Conservation (phyloP, 2,888 invertebrate genomes). For the Leuctra nigra region DNA sequence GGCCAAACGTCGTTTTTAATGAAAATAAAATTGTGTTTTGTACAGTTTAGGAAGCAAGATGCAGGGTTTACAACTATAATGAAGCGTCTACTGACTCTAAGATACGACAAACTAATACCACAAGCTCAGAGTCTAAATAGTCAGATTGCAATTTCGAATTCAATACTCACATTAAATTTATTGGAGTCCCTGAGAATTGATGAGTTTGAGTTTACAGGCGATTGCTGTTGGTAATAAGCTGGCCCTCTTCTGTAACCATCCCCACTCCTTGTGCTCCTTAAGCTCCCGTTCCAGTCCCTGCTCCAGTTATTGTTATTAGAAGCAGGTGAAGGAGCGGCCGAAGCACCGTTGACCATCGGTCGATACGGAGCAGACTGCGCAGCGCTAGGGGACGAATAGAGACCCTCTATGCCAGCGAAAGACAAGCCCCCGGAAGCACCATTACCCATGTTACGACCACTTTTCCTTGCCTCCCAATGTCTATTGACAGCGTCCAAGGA, state of each 20-base stretch:
- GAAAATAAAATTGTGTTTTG: neutral
- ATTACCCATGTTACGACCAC: conserved; percentile 20
- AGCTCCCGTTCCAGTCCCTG: conserved; percentile 15
- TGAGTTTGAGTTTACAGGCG: conserved; percentile 18
- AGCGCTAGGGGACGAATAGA: conserved; percentile 18
- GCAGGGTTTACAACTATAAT: neutral
- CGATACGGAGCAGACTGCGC: conserved; percentile 23
- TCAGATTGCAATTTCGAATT: conserved; percentile 24
- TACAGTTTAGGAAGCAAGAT: conserved; percentile 1
- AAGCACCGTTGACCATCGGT: conserved; percentile 20
- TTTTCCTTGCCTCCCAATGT: conserved; percentile 23
- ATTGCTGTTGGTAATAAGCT: conserved; percentile 25
- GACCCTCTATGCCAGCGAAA: conserved; percentile 9
- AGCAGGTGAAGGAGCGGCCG: conserved; percentile 9
- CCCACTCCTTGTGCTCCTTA: conserved; percentile 13
- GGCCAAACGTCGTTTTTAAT: neutral
- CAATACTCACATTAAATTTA: conserved; percentile 30
- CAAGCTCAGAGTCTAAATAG: conserved; percentile 3
- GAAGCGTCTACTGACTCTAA: neutral
- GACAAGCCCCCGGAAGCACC: conserved; percentile 24
- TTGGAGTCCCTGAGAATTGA: conserved; percentile 27
- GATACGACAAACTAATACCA: neutral
- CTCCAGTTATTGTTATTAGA: conserved; percentile 29
- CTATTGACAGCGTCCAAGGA: conserved; percentile 18
- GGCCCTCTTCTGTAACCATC: conserved; percentile 22